Evolutionary conservation across 2,797 vertebrate genomes (phyloP).

Genomic region (Peromyscus aztecus): DNA sequence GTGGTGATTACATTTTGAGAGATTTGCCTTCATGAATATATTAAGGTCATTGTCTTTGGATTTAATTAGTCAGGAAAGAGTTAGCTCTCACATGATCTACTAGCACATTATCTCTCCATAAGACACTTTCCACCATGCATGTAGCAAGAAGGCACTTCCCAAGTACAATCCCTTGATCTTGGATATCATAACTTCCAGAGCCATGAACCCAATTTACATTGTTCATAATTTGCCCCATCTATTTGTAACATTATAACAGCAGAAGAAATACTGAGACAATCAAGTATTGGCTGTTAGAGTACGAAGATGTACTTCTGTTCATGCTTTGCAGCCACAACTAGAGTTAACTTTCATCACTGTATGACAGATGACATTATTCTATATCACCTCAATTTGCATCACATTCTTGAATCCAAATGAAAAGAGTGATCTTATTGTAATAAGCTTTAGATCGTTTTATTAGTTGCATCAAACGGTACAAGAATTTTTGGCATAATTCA

Average conservation of each 20-base stretch:
- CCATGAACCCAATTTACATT: neutral
- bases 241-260: neutral
- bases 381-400: neutral
- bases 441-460: neutral
- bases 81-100: neutral
- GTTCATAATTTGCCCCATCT: neutral
- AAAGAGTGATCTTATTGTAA: neutral
- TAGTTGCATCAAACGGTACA: conserved; percentile 11
- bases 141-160: neutral
- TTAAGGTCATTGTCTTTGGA: neutral
- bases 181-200: neutral
- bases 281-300: neutral
- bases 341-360: neutral
- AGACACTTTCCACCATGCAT: neutral
- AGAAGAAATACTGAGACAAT: neutral
- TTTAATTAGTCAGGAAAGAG: neutral
- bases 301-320: neutral
- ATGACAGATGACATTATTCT: neutral
- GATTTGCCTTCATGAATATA: neutral
- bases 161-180: neutral
- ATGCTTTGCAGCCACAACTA: conserved; percentile 11
- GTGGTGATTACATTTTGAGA: neutral
- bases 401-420: neutral
- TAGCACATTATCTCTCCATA: neutral
- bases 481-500: conserved; percentile 36